Evolutionary conservation across 2,113 vertebrate genomes (phyloP), one percentile per base, ranked within the genome.

Genomic region (Piliocolobus tephrosceles): DNA sequence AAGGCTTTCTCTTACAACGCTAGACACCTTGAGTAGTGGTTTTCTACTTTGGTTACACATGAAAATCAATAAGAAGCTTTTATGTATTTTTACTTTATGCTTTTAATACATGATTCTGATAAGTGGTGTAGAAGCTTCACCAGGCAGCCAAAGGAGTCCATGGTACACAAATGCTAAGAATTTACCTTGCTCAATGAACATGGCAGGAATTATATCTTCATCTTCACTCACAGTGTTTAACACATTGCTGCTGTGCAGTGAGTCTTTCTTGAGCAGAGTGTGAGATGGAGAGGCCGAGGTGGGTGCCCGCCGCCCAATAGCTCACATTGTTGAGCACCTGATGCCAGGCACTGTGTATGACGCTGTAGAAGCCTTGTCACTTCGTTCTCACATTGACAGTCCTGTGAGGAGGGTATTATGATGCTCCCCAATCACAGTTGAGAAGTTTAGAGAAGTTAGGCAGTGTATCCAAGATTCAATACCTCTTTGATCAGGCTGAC

Each of bases 261-360:
- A 45, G 1, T 5, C 10, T 3, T 58, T 20, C 8, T 2, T 38
- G 70, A 84, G n/a, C 25, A 38, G 58, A 78, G 17, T 0, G 1
- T 64, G 32, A 22, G 20, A 10, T 14, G 27, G 68, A 55, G 38
- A 64, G 13, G 14, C 17, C 14, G 32, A 16, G 23, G 45, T 5
- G 3, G 8, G 20, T 4, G 35, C 17, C 30, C 23, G 30, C 30
- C 2, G 2, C 30, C 45, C 32, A 20, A 0, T 1, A 32, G 40
- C 35, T 61, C 27, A 30, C 55, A n/a, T 22, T 55, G 27, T 23
- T 23, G 32, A 81, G 23, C 14, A 12, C 6, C 3, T 55, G 14
- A 2, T 22, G 2, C 17, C 35, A 7, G 23, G 8, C 11, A 18
- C 20, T 38, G 40, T 66, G 38, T 55, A 23, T 32, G n/a, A 43